phyloP scores from a whole-genome alignment of 2,888 invertebrate genomes.

The Tolmerus cingulatus region DNA sequence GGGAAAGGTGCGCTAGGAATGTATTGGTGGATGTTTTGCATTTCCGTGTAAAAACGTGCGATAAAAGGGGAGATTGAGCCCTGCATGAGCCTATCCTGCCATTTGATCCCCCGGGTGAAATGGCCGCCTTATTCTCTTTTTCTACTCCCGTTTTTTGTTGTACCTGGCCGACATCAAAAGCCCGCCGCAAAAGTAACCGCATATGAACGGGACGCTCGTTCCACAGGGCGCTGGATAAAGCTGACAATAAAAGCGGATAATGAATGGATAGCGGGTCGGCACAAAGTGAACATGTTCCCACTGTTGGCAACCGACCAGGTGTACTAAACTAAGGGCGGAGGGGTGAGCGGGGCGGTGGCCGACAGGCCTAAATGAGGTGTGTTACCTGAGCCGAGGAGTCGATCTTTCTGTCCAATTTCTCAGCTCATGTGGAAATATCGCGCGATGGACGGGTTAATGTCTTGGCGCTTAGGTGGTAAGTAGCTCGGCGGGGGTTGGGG shows the following conservation, averaged over 20 bases:
- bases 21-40: slow-evolving; percentile 38
- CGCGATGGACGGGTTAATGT: neutral
- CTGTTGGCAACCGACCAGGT: slow-evolving; percentile 27
- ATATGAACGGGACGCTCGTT: neutral
- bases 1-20: neutral
- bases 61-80: slow-evolving; percentile 35
- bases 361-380: slow-evolving; percentile 6
- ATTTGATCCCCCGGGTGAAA: slow-evolving; percentile 29
- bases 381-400: neutral
- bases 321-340: slow-evolving; percentile 11
- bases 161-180: slow-evolving; percentile 17
- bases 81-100: slow-evolving; percentile 14
- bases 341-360: neutral
- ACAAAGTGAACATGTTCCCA: slow-evolving; percentile 1
- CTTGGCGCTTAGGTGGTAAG: neutral
- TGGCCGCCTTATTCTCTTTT: neutral
- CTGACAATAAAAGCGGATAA: slow-evolving; percentile 38
- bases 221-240: neutral
- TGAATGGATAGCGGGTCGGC: slow-evolving; percentile 33
- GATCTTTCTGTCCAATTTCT: neutral
- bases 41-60: slow-evolving; percentile 43
- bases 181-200: slow-evolving; percentile 9
- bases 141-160: neutral
- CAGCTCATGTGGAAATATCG: neutral
- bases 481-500: neutral